Evolutionary conservation across 2,113 vertebrate genomes (phyloP), one percentile per base, ranked within the genome.

Genomic region (Otus sunia): DNA sequence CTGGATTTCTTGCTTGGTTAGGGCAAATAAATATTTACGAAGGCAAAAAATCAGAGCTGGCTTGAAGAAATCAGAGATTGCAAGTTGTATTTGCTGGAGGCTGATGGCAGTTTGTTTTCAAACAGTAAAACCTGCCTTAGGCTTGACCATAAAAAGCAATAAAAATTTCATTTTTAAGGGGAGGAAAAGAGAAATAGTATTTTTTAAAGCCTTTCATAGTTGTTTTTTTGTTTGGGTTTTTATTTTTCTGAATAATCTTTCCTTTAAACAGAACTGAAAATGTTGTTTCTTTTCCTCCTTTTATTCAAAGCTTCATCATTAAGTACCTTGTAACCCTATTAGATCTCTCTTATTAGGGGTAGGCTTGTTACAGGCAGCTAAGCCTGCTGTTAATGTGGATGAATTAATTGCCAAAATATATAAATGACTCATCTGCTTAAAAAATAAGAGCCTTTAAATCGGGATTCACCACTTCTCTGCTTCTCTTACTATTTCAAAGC

Each of bases 61-160:
- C 20, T 45, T 59, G 47, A 59, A 67, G 66, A 34, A 91, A 87
- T 16, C 77, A 50, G 90, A 73, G 64, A 67, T 1, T 90, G 68
- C 41, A n/a, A 53, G 76, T 71, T 71, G 80, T 67, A 14, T 87
- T 69, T 81, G 92, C 92, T 92, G 56, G 13, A 90, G 90, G 94
- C 77, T 87, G 74, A 22, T n/a, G 60, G 50, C 74, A 81, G 55
- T 87, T 95, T 81, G 64, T 66, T 94, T 94, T 71, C 90, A 85
- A 92, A 93, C 3, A 78, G 81, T 74, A 79, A 87, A 96, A 85
- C 43, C 69, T 78, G 85, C 94, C 92, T 91, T 41, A 67, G 96
- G 95, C 87, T 60, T 41, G 85, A 92, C 81, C 74, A 81, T 47
- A 9, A 67, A 88, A 90, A 85, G 92, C 69, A 95, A 90, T 96